Evolutionary conservation across 2,888 invertebrate genomes (phyloP), one percentile per base, ranked within the genome.

Genomic region (Drosophila fulvimacula): DNA sequence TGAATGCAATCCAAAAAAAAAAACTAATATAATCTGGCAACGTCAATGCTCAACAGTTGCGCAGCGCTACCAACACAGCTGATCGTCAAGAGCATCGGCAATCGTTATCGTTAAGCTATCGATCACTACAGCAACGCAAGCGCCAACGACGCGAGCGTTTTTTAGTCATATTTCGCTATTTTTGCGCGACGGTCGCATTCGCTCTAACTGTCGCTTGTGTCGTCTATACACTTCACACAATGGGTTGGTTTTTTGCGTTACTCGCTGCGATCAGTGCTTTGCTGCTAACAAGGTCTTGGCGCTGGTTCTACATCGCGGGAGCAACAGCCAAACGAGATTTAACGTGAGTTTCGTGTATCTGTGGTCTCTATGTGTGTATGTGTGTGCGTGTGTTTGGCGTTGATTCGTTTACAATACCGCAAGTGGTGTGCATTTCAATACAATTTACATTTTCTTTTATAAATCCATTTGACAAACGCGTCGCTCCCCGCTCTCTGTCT

Each of bases 241-340:
- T 92, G 91, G 92, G 92, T 81, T 92, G 92, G 91, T 67, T 95
- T 90, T 95, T 95, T 88, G 94, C 97, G 51, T 91, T 95, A 57
- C 93, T 96, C 55, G 95, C 96, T 38, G 94, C 95, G 39, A 88
- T 95, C 36, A 84, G 95, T 44, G 95, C 96, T 17, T 95, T 96
- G 89, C 91, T 96, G 59, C 93, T 95, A 58, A 95, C 95, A 24
- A 96, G 95, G 78, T 96, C 96, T 60, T 95, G 95, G 93, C 94
- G 94, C 89, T 97, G 96, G 96, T 93, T 96, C 77, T 96, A 96
- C 91, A 94, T 97, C 48, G 96, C 96, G 34, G 88, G 94, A 49
- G 94, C 93, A 89, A 97, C 97, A 1, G 93, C 94, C 2, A 95
- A 95, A 1, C 94, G 97, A 80, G 97, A 97, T 93, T 73, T 95